phyloP scores from a whole-genome alignment of 2,797 vertebrate species.

The Margarornis squamiger region DNA sequence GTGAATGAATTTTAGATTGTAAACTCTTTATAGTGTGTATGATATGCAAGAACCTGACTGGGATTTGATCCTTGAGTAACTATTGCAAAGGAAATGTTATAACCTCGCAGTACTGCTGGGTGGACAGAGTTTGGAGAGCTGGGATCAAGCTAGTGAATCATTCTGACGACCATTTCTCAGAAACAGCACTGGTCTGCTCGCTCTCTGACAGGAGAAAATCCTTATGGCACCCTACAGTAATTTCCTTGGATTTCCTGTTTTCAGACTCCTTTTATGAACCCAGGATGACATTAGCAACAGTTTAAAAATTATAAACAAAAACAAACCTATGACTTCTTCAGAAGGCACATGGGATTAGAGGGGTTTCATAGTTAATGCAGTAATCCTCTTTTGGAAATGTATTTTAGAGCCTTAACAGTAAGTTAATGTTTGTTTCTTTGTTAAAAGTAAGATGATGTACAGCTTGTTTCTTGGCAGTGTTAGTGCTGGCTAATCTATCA shows the following conservation, averaged over 20 bases:
- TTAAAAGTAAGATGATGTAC: background rate
- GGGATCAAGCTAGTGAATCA: background rate
- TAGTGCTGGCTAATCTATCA: background rate
- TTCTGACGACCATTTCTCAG: background rate
- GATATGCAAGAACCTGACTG: background rate
- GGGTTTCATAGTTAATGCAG: background rate
- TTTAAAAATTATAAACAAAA: conserved; percentile 36
- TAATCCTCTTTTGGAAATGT: background rate
- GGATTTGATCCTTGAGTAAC: background rate
- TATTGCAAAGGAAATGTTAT: background rate
- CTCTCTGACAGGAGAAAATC: background rate
- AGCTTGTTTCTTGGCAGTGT: background rate
- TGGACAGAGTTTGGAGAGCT: background rate
- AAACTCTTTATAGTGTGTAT: background rate
- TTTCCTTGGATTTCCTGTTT: conserved; percentile 14
- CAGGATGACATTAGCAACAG: background rate
- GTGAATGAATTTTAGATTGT: background rate
- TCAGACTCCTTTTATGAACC: background rate
- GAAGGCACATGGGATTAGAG: background rate
- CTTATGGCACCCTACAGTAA: background rate
- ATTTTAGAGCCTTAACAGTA: background rate
- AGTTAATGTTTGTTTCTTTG: conserved; percentile 6
- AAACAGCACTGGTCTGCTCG: background rate
- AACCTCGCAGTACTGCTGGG: background rate
- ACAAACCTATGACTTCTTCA: background rate